Conservation (phyloP, 2,797 vertebrate genomes). For the Phrynocephalus guinanensis region DNA sequence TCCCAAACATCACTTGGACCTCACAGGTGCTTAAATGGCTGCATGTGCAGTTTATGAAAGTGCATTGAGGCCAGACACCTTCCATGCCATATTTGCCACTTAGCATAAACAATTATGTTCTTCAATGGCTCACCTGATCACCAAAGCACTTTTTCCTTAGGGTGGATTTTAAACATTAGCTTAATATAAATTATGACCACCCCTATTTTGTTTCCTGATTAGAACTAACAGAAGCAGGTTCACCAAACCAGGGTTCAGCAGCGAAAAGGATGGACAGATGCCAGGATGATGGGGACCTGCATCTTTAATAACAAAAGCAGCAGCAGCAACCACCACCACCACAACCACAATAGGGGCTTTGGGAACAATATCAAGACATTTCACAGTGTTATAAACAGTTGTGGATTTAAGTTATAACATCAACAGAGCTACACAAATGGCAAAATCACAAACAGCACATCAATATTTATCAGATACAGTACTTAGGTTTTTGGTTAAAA, state of each 20-base stretch:
- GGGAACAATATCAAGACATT: no score
- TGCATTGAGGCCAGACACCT: not conserved
- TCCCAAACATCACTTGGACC: not conserved
- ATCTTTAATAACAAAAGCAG: not conserved
- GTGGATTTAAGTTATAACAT: no score
- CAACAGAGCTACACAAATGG: no score
- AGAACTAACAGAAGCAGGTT: conserved; percentile 33
- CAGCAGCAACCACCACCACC: no score
- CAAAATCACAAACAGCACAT: no score
- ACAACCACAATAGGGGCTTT: no score
- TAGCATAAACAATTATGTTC: not conserved
- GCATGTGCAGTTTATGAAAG: not conserved
- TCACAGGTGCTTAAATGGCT: not conserved
- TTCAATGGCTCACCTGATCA: not conserved
- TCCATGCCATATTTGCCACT: not conserved
- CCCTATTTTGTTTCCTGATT: conserved; percentile 51
- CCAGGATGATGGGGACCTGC: not conserved
- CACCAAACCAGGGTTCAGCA: conserved; percentile 49
- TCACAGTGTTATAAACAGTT: no score
- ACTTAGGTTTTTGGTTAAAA: no score
- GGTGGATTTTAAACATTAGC: not conserved
- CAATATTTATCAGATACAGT: no score
- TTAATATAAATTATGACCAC: conserved; percentile 35
- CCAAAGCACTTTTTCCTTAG: not conserved
- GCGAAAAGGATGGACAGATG: not conserved